Evolutionary conservation across 2,888 invertebrate genomes (phyloP).

Genomic region (Drosophila nr. medialis): DNA sequence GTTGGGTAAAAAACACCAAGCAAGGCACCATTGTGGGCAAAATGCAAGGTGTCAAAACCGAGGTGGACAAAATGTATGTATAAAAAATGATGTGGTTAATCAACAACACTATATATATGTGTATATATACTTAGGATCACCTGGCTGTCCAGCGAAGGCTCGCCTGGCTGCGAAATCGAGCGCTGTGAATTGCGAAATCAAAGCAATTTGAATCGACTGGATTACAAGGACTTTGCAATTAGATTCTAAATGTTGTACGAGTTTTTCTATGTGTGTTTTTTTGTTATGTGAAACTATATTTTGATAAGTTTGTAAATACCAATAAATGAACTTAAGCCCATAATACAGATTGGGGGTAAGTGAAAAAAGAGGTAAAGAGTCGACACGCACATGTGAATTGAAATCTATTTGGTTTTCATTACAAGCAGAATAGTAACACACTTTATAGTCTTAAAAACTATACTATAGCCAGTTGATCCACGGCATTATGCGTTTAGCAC

Average conservation of each 20-base stretch:
- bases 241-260: conserved; percentile 87
- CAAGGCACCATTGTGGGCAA: conserved; percentile 95
- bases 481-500: conserved; percentile 67
- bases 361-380: conserved; percentile 16
- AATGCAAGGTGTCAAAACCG: conserved; percentile 92
- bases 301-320: conserved; percentile 68
- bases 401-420: conserved; percentile 71
- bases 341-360: neutral
- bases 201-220: conserved; percentile 88
- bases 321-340: conserved; percentile 42
- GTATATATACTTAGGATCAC: conserved; percentile 87
- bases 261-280: conserved; percentile 42
- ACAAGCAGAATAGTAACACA: conserved; percentile 55
- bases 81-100: too few relatives aligned
- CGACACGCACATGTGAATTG: conserved; percentile 44
- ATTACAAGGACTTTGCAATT: conserved; percentile 91
- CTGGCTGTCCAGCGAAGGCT: conserved; percentile 93
- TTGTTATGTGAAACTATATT: conserved; percentile 65
- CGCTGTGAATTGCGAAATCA: conserved; percentile 92
- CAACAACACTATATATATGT: neutral
- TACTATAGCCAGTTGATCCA: conserved; percentile 39
- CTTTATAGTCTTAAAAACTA: conserved; percentile 54
- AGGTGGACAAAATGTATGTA: conserved; percentile 93
- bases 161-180: conserved; percentile 93
- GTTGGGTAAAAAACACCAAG: conserved; percentile 97